phyloP scores from a whole-genome alignment of 2,113 vertebrate species.

The Puffinus mauretanicus region DNA sequence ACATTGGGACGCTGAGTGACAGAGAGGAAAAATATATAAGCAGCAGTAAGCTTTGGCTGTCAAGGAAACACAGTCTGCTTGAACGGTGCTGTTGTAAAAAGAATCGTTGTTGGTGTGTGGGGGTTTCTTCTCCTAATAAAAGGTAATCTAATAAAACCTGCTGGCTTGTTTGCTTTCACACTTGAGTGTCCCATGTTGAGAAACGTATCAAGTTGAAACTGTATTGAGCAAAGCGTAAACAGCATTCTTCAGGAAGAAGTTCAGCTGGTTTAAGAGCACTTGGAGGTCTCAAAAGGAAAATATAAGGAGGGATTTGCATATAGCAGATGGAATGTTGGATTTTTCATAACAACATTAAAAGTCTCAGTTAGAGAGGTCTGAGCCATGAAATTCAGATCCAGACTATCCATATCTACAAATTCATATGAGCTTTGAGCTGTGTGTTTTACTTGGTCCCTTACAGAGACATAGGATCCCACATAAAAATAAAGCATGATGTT shows the following conservation, averaged over 20 bases:
- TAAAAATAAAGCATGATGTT: neutral
- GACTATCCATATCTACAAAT: neutral
- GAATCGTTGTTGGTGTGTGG: neutral
- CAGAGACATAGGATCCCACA: neutral
- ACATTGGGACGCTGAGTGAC: neutral
- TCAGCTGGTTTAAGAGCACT: constrained; percentile 15
- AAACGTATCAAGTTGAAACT: neutral
- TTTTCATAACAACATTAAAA: neutral
- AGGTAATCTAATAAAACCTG: constrained; percentile 4
- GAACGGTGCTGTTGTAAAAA: neutral
- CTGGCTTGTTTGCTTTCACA: constrained; percentile 16
- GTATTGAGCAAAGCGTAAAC: neutral
- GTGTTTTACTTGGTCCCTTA: neutral
- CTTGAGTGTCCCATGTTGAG: neutral
- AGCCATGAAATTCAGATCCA: neutral
- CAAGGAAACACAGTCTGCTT: neutral
- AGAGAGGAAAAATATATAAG: neutral
- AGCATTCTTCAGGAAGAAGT: constrained; percentile 20
- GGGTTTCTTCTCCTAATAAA: neutral
- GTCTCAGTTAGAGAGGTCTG: neutral
- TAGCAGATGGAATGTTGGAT: neutral
- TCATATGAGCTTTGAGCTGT: neutral
- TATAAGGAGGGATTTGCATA: constrained; percentile 21
- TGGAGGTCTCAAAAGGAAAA: constrained; percentile 23
- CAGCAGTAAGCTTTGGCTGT: neutral